Evolutionary conservation across 2,113 vertebrate genomes (phyloP), one percentile per base, ranked within the genome.

Genomic region (Callochromis pleurospilus): DNA sequence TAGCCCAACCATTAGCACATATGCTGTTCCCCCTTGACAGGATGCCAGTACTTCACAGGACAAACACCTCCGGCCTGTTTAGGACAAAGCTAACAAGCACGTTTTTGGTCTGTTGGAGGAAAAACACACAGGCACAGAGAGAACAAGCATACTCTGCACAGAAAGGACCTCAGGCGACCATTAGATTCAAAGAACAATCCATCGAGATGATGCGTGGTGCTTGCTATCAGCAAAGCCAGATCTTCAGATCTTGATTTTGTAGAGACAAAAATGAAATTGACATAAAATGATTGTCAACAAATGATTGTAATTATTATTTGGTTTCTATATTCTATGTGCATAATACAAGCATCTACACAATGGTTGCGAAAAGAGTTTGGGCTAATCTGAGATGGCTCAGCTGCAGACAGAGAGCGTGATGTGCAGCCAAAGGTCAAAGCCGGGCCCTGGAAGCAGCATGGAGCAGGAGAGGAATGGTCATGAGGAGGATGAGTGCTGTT

Each of bases 351-450:
- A 42, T 56, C 81, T 75, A 62, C 45, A 55, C 21, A 80, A 8
- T 79, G 68, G 73, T 56, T 85, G 79, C 77, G 4, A 47, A 84
- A 49, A 53, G 49, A 49, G 14, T 81, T 77, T 49, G 36, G 29
- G 31, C 53, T 80, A 38, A 83, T 87, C 82, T 87, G 85, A 94
- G 86, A 94, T 84, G 53, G 14, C 80, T 89, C 85, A 87, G 92
- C 82, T 94, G 93, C 89, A 93, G 94, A 91, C 86, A 42, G 91
- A 92, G 68, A 92, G 68, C 53, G 29, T 26, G 83, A 90, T 62
- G 84, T 82, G 80, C 91, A 88, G 92, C 91, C 88, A 90, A 82
- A 89, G 91, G 94, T 91, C 88, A 90, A 91, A 85, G 80, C 85
- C 45, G 62, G 81, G 79, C 47, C 70, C 84, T 91, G 82, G 58